Evolutionary conservation across 1,140 invertebrate genomes (phyloP).

Genomic region (Dicyema japonicum): DNA sequence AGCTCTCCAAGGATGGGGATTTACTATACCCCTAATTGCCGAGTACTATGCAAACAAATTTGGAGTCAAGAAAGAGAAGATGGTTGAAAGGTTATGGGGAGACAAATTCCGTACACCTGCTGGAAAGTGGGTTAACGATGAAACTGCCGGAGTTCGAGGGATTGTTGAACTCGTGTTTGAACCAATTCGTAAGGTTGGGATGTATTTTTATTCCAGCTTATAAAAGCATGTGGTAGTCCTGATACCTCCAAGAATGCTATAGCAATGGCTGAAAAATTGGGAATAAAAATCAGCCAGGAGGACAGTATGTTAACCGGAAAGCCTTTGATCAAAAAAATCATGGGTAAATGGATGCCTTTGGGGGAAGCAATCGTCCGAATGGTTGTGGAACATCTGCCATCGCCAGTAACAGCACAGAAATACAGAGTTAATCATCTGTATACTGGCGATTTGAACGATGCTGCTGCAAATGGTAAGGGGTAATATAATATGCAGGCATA

Average conservation of each 20-base stretch:
- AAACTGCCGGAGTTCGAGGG: too few relatives aligned
- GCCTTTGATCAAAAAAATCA: conserved; percentile 29
- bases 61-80: conserved; percentile 67
- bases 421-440: conserved; percentile 95
- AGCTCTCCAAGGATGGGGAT: conserved; percentile 91
- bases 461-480: conserved; percentile 51
- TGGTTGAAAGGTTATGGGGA: conserved; percentile 68
- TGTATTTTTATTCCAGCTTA: too few relatives aligned
- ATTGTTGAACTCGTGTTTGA: too few relatives aligned
- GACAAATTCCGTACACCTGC: conserved; percentile 95
- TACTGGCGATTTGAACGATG: conserved; percentile 58
- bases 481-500: conserved; percentile 14
- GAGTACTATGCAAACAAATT: conserved; percentile 96
- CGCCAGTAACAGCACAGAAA: conserved; percentile 83
- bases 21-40: conserved; percentile 91
- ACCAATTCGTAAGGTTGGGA: too few relatives aligned
- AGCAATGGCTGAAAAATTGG: conserved; percentile 34
- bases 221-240: too few relatives aligned
- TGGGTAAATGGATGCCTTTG: conserved; percentile 92
- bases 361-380: conserved; percentile 96
- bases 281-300: conserved; percentile 58
- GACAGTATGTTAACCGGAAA: conserved; percentile 59
- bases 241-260: conserved; percentile 56
- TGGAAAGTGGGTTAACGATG: too few relatives aligned
- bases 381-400: conserved; percentile 96